phyloP scores from a whole-genome alignment of 2,797 vertebrate genomes.

The Delichon dasypus region DNA sequence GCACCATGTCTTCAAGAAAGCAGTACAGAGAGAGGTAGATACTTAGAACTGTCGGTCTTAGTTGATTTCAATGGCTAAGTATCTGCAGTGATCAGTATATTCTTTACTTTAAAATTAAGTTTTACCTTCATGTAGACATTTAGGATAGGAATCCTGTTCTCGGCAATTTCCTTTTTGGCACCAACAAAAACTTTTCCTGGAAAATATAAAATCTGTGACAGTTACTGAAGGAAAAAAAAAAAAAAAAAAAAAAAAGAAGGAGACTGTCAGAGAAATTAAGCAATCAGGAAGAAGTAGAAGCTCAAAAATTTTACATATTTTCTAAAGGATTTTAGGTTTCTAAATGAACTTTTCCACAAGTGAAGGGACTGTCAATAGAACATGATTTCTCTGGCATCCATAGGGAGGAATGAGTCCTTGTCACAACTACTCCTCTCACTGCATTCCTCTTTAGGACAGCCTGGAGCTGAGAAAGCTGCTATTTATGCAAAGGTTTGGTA shows the following conservation, averaged over 20 bases:
- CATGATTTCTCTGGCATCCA: not conserved
- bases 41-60: not conserved
- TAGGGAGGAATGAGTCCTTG: not conserved
- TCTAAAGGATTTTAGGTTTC: not conserved
- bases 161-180: conserved; percentile 91
- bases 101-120: not conserved
- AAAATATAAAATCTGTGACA: conserved; percentile 10
- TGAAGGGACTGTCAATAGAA: not conserved
- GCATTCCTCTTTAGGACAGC: not conserved
- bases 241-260: not conserved
- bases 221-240: not conserved
- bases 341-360: not conserved
- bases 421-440: not conserved
- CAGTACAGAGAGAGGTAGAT: not conserved
- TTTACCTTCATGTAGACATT: conserved; percentile 94
- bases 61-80: not conserved
- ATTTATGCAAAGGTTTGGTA: not conserved
- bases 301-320: not conserved
- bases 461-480: not conserved
- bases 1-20: not conserved
- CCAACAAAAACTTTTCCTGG: conserved; percentile 92
- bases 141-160: conserved; percentile 88
- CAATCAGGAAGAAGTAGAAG: not conserved
- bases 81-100: not conserved
- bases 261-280: not conserved